A percentile compares a stretch with the other conserved stretches of the same genome.
These are phyloP conservation scores for Volucella zonaria DNA, from an alignment of 2,888 invertebrate species.

Conservation along the genomic window DNA sequence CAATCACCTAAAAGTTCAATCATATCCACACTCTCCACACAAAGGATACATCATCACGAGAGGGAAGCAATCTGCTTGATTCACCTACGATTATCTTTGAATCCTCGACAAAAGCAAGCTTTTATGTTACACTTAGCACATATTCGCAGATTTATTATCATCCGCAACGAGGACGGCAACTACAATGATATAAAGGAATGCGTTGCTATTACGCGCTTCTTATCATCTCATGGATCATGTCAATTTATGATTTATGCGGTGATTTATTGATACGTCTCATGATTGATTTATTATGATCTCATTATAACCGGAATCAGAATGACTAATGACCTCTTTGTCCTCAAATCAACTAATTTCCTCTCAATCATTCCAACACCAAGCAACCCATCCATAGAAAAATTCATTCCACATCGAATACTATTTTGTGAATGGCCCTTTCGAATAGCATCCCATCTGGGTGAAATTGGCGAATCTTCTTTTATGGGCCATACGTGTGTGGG, in stretches of 20 bases:
- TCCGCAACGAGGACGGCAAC: not conserved
- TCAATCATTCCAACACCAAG: constrained; percentile 13
- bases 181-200: not conserved
- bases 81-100: too few species aligned
- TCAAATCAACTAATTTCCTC: constrained; percentile 33
- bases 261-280: constrained; percentile 46
- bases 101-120: too few species aligned
- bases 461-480: constrained; percentile 36
- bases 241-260: constrained; percentile 47
- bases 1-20: too few species aligned
- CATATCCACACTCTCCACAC: too few species aligned
- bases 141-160: too few species aligned
- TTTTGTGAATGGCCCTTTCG: not conserved
- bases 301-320: constrained; percentile 24
- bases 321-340: constrained; percentile 24
- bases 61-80: too few species aligned
- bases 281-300: constrained; percentile 56
- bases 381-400: not conserved
- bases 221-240: constrained; percentile 38
- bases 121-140: too few species aligned
- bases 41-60: too few species aligned
- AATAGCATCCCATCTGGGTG: constrained; percentile 3
- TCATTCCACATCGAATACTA: too few species aligned
- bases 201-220: not conserved
- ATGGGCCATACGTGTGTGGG: not conserved